A percentile compares a stretch with the other conserved stretches of the same genome.
These are phyloP conservation scores for Tetragonula carbonaria DNA, from an alignment of 2,888 invertebrate genomes.

Conservation along the genomic window DNA sequence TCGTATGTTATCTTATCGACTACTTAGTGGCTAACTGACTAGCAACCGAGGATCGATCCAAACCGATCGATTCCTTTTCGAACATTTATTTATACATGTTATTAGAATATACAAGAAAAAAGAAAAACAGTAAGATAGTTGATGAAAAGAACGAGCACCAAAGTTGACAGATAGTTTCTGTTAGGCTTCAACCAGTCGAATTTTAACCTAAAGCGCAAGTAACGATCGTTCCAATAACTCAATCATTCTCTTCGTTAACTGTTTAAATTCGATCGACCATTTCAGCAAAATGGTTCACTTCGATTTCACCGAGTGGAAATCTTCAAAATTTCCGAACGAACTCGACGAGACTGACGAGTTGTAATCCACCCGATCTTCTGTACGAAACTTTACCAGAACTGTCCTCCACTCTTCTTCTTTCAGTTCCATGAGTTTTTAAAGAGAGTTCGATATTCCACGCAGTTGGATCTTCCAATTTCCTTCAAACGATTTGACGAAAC, in stretches of 20 bases:
- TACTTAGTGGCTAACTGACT: slow-evolving; percentile 67
- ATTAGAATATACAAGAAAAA: not conserved
- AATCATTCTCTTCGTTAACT: too few relatives aligned
- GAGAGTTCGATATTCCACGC: not conserved
- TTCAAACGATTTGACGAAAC: not conserved
- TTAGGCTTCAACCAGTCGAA: not conserved
- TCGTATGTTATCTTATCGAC: slow-evolving; percentile 44
- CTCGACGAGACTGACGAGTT: too few relatives aligned
- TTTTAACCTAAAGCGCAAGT: not conserved
- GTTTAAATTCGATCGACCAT: too few relatives aligned
- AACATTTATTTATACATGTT: slow-evolving; percentile 2
- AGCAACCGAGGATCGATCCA: slow-evolving; percentile 54
- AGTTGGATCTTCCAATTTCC: slow-evolving; percentile 1
- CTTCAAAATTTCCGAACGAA: not conserved
- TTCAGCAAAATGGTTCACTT: too few relatives aligned
- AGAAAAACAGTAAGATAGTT: slow-evolving; percentile 5
- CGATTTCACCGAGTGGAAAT: too few relatives aligned
- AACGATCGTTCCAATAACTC: not conserved
- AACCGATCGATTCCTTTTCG: slow-evolving; percentile 6
- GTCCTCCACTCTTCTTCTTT: not conserved
- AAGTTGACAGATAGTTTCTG: slow-evolving; percentile 20
- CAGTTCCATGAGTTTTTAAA: not conserved
- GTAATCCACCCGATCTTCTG: not conserved
- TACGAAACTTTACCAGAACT: not conserved
- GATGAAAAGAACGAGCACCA: slow-evolving; percentile 44